These are phyloP conservation scores for Marasmarcha lunaedactyla DNA, from an alignment of 2,888 invertebrate species.

Conservation along the genomic window DNA sequence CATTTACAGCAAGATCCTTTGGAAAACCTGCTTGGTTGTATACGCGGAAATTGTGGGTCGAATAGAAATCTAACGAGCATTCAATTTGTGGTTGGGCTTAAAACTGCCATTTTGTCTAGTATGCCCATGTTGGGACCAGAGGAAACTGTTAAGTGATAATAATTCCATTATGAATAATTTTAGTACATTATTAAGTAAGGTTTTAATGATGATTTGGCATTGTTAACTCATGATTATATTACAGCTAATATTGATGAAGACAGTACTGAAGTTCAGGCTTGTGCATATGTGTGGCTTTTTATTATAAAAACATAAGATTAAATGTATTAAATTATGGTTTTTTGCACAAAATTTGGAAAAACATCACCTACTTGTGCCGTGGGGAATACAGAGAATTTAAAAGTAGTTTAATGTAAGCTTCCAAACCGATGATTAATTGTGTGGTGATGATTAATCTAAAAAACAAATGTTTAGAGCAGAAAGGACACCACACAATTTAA, in stretches of 20 bases:
- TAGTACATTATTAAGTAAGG: neutral
- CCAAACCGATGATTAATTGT: neutral
- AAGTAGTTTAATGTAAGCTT: neutral
- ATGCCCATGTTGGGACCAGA: constrained; percentile 5
- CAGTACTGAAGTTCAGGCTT: neutral
- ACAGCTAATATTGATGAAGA: constrained; percentile 5
- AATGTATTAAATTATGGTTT: neutral
- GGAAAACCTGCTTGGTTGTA: constrained; percentile 14
- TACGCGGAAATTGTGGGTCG: constrained; percentile 14
- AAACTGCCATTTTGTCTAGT: constrained; percentile 11
- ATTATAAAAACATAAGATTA: neutral
- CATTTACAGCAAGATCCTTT: constrained; percentile 14
- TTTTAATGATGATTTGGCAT: neutral
- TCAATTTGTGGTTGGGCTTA: constrained; percentile 14
- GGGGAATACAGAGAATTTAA: neutral
- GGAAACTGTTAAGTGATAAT: neutral
- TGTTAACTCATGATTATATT: constrained; percentile 2
- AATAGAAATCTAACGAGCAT: constrained; percentile 13
- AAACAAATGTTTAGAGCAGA: neutral
- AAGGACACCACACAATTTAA: neutral
- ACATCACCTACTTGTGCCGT: neutral
- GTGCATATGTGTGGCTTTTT: constrained; percentile 3
- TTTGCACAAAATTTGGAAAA: neutral
- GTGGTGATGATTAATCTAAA: neutral
- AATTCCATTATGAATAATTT: neutral